Conservation (phyloP, 1,140 invertebrate species). For the Bicyclus anynana region DNA sequence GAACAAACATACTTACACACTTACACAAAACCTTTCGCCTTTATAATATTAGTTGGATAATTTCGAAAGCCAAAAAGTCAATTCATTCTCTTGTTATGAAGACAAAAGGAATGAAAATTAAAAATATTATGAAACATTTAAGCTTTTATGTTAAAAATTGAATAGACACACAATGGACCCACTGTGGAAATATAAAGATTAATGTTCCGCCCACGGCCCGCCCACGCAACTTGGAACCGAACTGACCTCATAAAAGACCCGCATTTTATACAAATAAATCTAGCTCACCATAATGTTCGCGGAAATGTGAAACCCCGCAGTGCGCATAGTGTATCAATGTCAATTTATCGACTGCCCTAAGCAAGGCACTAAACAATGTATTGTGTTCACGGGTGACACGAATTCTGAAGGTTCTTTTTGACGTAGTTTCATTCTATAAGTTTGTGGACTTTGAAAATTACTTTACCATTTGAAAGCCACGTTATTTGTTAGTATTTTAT, state of each 20-base stretch:
- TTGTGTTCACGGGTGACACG: slow-evolving; percentile 2
- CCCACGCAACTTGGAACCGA: slow-evolving; percentile 8
- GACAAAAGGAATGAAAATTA: neutral
- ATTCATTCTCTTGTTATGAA: neutral
- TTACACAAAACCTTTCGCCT: no score
- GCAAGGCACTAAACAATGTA: slow-evolving; percentile 2
- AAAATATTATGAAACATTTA: neutral
- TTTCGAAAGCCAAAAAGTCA: neutral
- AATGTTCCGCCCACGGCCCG: slow-evolving; percentile 5
- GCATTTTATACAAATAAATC: slow-evolving; percentile 12
- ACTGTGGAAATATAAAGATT: slow-evolving; percentile 1
- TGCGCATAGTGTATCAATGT: slow-evolving; percentile 4
- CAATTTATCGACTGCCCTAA: slow-evolving; percentile 5
- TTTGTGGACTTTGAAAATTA: no score
- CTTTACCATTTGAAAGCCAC: no score
- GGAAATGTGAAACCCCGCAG: slow-evolving; percentile 9
- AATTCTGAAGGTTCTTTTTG: neutral
- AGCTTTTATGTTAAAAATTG: slow-evolving; percentile 3
- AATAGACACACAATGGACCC: neutral
- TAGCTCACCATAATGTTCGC: slow-evolving; percentile 6
- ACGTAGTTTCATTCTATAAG: no score
- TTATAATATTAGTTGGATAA: no score
- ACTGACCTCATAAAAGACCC: slow-evolving; percentile 11
- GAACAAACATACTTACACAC: no score
- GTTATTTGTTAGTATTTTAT: no score